Conservation (phyloP, 2,797 vertebrate genomes). For the Petrocephalus schoutedeni region DNA sequence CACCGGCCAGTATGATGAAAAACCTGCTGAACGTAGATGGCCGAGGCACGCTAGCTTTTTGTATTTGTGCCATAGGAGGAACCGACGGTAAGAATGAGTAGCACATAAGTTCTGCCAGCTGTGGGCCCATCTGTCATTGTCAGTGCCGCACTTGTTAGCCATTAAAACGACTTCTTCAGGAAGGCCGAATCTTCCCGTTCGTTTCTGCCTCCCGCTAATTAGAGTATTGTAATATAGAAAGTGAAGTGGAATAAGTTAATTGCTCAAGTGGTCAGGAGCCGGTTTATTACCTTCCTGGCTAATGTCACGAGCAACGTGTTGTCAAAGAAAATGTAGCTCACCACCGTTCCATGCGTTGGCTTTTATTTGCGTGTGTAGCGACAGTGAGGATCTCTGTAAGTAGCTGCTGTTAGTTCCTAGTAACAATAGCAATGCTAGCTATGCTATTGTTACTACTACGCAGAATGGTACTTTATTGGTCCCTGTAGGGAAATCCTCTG, state of each 20-base stretch:
- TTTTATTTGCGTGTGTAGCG: neutral
- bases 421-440: neutral
- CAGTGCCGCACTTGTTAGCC: conserved; percentile 60
- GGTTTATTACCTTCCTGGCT: neutral
- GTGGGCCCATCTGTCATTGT: conserved; percentile 74
- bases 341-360: neutral
- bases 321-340: neutral
- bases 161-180: conserved; percentile 62
- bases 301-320: neutral
- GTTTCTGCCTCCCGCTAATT: neutral
- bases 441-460: neutral
- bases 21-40: neutral
- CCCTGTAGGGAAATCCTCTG: neutral
- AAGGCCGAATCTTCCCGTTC: conserved; percentile 32
- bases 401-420: neutral
- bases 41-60: neutral
- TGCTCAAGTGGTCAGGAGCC: neutral
- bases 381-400: neutral
- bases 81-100: conserved; percentile 52
- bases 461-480: neutral
- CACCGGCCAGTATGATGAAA: neutral
- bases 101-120: conserved; percentile 67
- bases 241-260: conserved; percentile 12
- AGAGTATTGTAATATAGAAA: neutral
- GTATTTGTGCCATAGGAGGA: conserved; percentile 24